These are phyloP conservation scores for Chionodraco myersi DNA, from an alignment of 2,113 vertebrate genomes.

Conservation along the genomic window DNA sequence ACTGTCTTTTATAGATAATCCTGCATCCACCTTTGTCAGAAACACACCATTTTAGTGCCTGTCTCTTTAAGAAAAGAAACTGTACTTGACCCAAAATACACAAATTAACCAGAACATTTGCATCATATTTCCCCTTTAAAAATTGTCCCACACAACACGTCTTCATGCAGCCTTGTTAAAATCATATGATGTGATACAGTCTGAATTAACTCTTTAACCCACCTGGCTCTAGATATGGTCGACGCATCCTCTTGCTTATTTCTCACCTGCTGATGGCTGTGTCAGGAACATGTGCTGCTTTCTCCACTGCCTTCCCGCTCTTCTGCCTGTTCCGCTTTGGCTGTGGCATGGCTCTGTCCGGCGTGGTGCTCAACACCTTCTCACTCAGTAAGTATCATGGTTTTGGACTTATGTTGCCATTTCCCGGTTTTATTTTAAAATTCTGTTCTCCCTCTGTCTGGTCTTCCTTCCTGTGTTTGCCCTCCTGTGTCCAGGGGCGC, in stretches of 20 bases:
- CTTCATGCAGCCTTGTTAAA: background rate
- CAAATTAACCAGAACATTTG: too few relatives aligned
- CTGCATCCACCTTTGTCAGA: too few relatives aligned
- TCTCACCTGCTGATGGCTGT: conserved; percentile 86
- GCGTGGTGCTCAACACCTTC: conserved; percentile 83
- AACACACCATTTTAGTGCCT: too few relatives aligned
- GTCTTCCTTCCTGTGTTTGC: too few relatives aligned
- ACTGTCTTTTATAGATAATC: too few relatives aligned
- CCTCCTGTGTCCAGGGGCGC: too few relatives aligned
- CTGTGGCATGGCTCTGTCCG: conserved; percentile 86
- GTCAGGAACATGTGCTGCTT: conserved; percentile 79
- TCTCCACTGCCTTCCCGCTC: conserved; percentile 82
- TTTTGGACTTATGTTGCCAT: too few relatives aligned
- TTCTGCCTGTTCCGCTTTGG: conserved; percentile 87
- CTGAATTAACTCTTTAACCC: background rate
- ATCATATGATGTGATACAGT: too few relatives aligned
- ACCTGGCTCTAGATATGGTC: conserved; percentile 83
- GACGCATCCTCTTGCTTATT: conserved; percentile 81
- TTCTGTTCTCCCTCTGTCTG: too few relatives aligned
- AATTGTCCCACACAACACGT: background rate
- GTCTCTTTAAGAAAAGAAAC: too few relatives aligned
- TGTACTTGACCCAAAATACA: too few relatives aligned
- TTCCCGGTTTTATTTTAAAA: too few relatives aligned
- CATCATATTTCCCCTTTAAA: background rate
- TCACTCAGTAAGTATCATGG: conserved; percentile 73